phyloP scores from a whole-genome alignment of 2,888 invertebrate species.

The Drosophila antonietae region DNA sequence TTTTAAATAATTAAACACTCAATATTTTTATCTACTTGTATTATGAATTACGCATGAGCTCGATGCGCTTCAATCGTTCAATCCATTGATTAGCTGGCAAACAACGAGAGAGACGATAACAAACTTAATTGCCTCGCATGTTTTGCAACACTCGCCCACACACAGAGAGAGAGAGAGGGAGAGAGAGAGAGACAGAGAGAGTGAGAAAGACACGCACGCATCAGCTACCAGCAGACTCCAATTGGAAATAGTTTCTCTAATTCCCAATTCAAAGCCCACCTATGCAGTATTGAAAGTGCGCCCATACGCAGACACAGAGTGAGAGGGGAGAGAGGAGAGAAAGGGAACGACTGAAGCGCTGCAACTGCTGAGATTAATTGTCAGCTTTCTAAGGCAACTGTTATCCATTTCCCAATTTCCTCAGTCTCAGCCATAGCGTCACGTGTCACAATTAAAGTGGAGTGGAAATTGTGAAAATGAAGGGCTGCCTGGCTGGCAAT shows the following conservation, averaged over 20 bases:
- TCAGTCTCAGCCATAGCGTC: conserved; percentile 39
- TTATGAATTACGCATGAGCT: conserved; percentile 47
- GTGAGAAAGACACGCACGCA: conserved; percentile 4
- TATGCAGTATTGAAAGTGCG: conserved; percentile 51
- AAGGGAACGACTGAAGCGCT: conserved; percentile 29
- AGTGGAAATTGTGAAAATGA: conserved; percentile 48
- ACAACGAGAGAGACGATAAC: conserved; percentile 28
- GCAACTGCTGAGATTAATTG: conserved; percentile 70
- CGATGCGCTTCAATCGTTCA: not conserved
- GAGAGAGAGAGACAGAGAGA: conserved; percentile 8
- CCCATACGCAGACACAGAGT: conserved; percentile 1
- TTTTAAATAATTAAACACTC: not conserved
- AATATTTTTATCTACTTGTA: conserved; percentile 2
- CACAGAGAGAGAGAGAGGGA: not conserved
- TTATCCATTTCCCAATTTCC: conserved; percentile 53
- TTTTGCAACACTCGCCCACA: conserved; percentile 55
- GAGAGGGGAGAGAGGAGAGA: not conserved
- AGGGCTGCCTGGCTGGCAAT: conserved; percentile 55
- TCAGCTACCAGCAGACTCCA: conserved; percentile 3
- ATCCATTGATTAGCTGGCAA: conserved; percentile 30
- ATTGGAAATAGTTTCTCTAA: conserved; percentile 62
- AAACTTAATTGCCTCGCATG: conserved; percentile 67
- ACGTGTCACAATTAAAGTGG: conserved; percentile 72
- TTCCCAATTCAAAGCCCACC: conserved; percentile 49
- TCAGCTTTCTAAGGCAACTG: conserved; percentile 67